Evolutionary conservation across 1,140 invertebrate species (phyloP).

Genomic region (Zaprionus ghesquierei): DNA sequence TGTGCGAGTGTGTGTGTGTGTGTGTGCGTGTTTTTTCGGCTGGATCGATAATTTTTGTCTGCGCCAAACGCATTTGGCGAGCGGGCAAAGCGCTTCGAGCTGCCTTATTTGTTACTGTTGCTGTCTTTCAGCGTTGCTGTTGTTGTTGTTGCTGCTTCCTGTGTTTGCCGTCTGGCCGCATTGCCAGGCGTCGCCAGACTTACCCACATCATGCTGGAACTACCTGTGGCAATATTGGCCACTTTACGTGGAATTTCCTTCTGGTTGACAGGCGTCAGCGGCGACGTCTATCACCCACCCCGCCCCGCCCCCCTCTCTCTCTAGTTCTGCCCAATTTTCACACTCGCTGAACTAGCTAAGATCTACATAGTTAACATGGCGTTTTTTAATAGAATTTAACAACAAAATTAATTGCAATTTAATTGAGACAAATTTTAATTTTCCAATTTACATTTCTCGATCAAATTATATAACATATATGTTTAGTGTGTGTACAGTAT

Average conservation of each 20-base stretch:
- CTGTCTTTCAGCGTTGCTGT: constrained; percentile 2
- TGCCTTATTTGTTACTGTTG: constrained; percentile 35
- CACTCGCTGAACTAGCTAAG: too few species aligned
- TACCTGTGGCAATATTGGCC: constrained; percentile 21
- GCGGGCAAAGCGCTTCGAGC: neutral
- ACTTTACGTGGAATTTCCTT: constrained; percentile 3
- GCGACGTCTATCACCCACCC: too few species aligned
- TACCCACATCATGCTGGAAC: constrained; percentile 4
- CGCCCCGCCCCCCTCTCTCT: neutral
- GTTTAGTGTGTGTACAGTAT: too few species aligned
- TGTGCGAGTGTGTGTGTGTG: constrained; percentile 1
- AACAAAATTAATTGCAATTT: too few species aligned
- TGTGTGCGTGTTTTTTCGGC: constrained; percentile 39
- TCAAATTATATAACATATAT: too few species aligned
- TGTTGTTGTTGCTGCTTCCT: constrained; percentile 13
- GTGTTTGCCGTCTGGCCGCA: constrained; percentile 5
- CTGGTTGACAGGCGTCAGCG: neutral
- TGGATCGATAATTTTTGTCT: constrained; percentile 56
- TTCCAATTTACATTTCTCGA: too few species aligned
- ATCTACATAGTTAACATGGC: too few species aligned
- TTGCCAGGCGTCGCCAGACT: constrained; percentile 2
- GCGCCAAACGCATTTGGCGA: constrained; percentile 60
- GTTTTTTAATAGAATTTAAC: too few species aligned
- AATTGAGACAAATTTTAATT: too few species aligned
- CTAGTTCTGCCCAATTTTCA: neutral